These are phyloP conservation scores for Ciona savignyi DNA, from an alignment of 23 tunicate species.

Conservation along the genomic window DNA sequence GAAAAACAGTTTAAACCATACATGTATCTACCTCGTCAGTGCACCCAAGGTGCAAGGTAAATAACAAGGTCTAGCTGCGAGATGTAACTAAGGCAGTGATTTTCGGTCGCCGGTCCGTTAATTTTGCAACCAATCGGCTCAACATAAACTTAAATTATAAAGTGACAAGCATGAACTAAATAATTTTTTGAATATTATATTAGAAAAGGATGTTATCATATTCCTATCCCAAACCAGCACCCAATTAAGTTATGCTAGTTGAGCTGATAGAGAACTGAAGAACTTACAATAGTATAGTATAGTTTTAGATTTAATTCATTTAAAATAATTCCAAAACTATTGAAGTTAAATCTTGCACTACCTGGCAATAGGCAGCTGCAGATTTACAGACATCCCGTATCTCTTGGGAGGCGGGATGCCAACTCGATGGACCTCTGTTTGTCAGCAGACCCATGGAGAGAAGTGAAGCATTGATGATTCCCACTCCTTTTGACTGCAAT, in stretches of 20 bases:
- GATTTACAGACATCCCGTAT: slow-evolving; percentile 34
- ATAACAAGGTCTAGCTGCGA: too few relatives aligned
- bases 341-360: background rate
- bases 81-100: too few relatives aligned
- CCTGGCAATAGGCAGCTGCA: slow-evolving; percentile 53
- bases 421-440: slow-evolving; percentile 50
- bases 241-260: too few relatives aligned
- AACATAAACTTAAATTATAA: background rate
- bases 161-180: too few relatives aligned
- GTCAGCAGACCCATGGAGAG: slow-evolving; percentile 84
- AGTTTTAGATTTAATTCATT: background rate
- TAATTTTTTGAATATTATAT: too few relatives aligned
- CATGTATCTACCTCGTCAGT: too few relatives aligned
- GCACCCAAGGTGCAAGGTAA: too few relatives aligned
- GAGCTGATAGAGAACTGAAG: background rate
- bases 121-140: too few relatives aligned
- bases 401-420: slow-evolving; percentile 78
- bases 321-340: background rate
- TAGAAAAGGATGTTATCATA: too few relatives aligned
- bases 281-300: background rate
- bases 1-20: too few relatives aligned
- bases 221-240: too few relatives aligned
- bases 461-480: slow-evolving; percentile 76
- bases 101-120: too few relatives aligned
- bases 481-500: slow-evolving; percentile 25